Percentiles rank a stretch among this genome's conserved stretches.
phyloP scores from a whole-genome alignment of 2,888 invertebrate genomes.

The Hemicrepidius hirtus region DNA sequence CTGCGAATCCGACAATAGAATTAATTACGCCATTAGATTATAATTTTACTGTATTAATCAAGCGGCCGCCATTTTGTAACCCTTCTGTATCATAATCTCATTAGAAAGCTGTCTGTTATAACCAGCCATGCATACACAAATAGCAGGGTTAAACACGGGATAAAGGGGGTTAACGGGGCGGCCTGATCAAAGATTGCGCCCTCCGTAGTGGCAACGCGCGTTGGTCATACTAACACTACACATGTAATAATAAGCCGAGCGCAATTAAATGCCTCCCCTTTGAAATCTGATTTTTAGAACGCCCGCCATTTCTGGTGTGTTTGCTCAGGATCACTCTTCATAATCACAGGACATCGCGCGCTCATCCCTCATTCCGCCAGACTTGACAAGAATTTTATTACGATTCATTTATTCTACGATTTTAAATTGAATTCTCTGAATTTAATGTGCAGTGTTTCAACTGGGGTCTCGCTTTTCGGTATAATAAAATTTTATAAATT shows the following conservation, averaged over 20 bases:
- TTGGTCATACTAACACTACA: slow-evolving; percentile 59
- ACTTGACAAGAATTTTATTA: slow-evolving; percentile 66
- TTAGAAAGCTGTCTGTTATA: slow-evolving; percentile 71
- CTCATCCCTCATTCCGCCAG: slow-evolving; percentile 66
- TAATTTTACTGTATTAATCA: slow-evolving; percentile 63
- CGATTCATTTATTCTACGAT: slow-evolving; percentile 67
- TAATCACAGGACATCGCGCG: slow-evolving; percentile 63
- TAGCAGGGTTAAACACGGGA: slow-evolving; percentile 60
- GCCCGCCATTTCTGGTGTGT: slow-evolving; percentile 61
- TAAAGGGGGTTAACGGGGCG: slow-evolving; percentile 62
- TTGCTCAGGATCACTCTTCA: slow-evolving; percentile 65
- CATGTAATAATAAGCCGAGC: slow-evolving; percentile 63
- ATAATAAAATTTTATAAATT: slow-evolving; percentile 50
- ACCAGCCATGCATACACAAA: slow-evolving; percentile 69
- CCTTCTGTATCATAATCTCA: slow-evolving; percentile 72
- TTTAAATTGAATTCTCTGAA: slow-evolving; percentile 67
- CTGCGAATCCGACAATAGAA: slow-evolving; percentile 50
- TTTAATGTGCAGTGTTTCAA: slow-evolving; percentile 61
- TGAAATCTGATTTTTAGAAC: slow-evolving; percentile 70
- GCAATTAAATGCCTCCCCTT: slow-evolving; percentile 67
- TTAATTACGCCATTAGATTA: slow-evolving; percentile 55
- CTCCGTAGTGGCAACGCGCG: slow-evolving; percentile 54
- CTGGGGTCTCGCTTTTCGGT: slow-evolving; percentile 52
- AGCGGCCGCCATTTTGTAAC: slow-evolving; percentile 71
- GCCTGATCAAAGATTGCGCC: slow-evolving; percentile 62